Base-by-base conservation (phyloP, 2,797 vertebrate species). In the Antennarius maculatus region DNA sequence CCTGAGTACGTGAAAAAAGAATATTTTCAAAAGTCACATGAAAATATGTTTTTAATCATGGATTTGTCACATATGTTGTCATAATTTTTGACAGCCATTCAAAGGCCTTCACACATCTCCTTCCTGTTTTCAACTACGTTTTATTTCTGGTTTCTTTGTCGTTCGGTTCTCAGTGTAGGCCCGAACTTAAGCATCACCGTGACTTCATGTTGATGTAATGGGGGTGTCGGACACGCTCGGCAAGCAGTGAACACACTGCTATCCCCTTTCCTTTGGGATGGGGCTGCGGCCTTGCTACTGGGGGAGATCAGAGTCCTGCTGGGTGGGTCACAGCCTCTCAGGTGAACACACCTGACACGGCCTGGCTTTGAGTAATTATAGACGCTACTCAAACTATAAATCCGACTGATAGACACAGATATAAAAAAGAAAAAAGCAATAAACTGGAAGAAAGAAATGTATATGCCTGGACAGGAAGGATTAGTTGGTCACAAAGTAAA, bases 131-230 rank as follows among this genome's bases (percentile, higher is more conserved):
- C 39, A 69, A 0, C 83, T 65, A n/a, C 82, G 31, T 54, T 9
- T 62, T 12, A 2, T 79, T 86, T 49, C 62, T 66, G 41, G 78
- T 79, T 78, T 83, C 86, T 83, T 88, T 69, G 17, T 71, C 61
- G 59, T 84, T 85, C 77, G 78, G 88, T 93, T 95, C 92, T 91
- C 90, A 89, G 89, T 58, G 60, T 39, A 52, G 57, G 56, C 71
- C 23, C n/a, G 47, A 59, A 59, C 68, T 73, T 0, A 42, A 61
- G 50, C 73, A 70, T 72, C 61, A n/a, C 64, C 53, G 3, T 66
- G 72, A 61, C 71, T 53, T 42, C n/a, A 11, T 54, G 76, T 16
- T 67, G 69, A 66, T 53, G 63, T 83, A 49, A 27, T 13, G 43
- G 58, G 63, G 68, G 67, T 69, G 76, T 80, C 47, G n/a, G 79